Conservation (phyloP, 2,113 vertebrate species). For the Jaculus jaculus region DNA sequence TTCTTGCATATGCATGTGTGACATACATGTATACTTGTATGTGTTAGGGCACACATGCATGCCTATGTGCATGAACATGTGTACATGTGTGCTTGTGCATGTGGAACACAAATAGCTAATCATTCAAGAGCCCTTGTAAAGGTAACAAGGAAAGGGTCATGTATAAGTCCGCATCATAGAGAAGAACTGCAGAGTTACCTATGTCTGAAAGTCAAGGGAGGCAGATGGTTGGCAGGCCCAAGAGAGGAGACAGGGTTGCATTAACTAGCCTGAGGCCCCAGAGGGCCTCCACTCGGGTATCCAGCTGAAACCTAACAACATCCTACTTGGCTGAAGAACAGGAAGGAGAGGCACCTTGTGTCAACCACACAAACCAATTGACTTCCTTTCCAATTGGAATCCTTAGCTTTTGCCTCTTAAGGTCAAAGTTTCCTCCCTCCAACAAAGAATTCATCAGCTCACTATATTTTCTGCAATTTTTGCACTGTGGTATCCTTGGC, state of each 20-base stretch:
- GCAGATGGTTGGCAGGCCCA: neutral
- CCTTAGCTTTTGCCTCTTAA: slow-evolving; percentile 38
- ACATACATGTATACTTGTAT: no score
- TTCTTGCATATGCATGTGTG: no score
- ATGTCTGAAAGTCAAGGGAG: neutral
- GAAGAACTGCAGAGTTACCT: neutral
- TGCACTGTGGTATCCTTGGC: slow-evolving; percentile 21
- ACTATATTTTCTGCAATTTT: slow-evolving; percentile 37
- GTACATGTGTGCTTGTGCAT: no score
- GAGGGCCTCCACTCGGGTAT: neutral
- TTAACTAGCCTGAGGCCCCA: neutral
- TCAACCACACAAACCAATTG: neutral
- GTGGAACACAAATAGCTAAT: neutral
- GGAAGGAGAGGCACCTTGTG: neutral
- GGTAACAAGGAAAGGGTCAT: neutral
- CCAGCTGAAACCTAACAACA: neutral
- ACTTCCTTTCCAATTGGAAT: neutral
- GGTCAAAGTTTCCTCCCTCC: neutral
- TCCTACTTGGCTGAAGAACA: neutral
- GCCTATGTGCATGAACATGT: no score
- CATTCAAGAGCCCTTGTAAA: neutral
- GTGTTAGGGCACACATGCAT: no score
- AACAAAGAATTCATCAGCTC: slow-evolving; percentile 17
- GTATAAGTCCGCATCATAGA: neutral
- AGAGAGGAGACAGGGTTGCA: neutral